Evolutionary conservation across 2,797 vertebrate species (phyloP), one percentile per base, ranked within the genome.

Genomic region (Cyprinodon diabolis): DNA sequence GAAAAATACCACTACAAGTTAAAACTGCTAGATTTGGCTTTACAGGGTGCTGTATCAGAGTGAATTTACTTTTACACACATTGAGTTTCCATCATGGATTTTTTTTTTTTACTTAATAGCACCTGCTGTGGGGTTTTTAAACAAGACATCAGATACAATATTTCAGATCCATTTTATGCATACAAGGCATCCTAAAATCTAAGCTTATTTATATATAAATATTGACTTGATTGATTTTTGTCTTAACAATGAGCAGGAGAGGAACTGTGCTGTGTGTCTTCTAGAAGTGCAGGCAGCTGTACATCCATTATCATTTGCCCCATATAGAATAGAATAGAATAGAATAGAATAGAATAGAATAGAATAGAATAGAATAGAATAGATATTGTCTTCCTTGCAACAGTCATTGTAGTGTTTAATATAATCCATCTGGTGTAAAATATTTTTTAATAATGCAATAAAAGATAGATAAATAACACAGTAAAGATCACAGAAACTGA

Each of bases 221-320:
- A 74, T 52, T 55, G 3, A 51, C 15, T n/a, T 4, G 8, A 25
- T 72, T 66, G 15, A 13, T 71, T 2, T 66, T 17, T 66, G 47
- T 35, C 30, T 52, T 69, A 66, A n/a, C 1, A 47, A 3, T 63
- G 8, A 76, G 52, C 14, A 56, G 66, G 15, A 56, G 8, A 45
- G 17, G 13, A 69, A 15, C 40, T 60, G 47, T 49, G 3, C 25
- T 56, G 9, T 63, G 37, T 51, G 11, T 35, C 19, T 62, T 57
- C 52, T 17, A 49, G 3, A 3, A 17, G 8, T 71, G 72, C 68
- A 23, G 30, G 21, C 40, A 23, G 6, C 71, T 68, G 51, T 40
- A 68, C 43, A 49, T 71, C 55, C 21, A 13, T 69, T 63, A 70
- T 69, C 47, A 47, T 51, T 65, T 77, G 8, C 13, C 68, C 51